Base-by-base conservation (phyloP, 1,140 invertebrate species). In the Drosophila kepulauana region DNA sequence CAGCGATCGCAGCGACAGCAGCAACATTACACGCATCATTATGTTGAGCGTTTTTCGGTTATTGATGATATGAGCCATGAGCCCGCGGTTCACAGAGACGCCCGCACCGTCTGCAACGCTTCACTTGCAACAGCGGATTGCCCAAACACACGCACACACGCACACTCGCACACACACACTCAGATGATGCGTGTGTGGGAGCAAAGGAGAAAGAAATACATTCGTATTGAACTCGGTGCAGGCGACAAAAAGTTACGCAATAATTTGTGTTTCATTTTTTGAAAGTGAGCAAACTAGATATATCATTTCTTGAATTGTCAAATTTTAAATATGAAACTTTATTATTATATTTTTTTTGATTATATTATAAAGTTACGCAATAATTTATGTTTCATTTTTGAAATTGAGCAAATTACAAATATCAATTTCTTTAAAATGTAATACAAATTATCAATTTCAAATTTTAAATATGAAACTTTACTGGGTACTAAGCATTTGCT, bases 11-110 rank as follows among this genome's bases (percentile, higher is more conserved):
- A 75, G 61, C 73, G 64, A 61, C 78, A 74, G 70, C 78, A 80
- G 72, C 79, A 69, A 81, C 79, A 89, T 88, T 88, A 85, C 78
- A 88, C 81, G 85, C 78, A 81, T 88, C 81, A 88, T 88, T 88
- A 84, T 73, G 81, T 75, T 75, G 75, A 66, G 57, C 69, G 77
- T 72, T 68, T 54, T 75, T 74, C 49, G 70, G 75, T 84, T 88
- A 75, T 88, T 81, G 85, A 89, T 88, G 80, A 88, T 88, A 68
- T 75, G 69, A 64, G 38, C 11, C 46, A 25, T 75, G 68, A 69
- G 41, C n/a, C 48, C 58, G 35, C 48, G 68, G 43, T 68, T 68
- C 57, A 71, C 48, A 73, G 57, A 57, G 66, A 73, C 75, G 75
- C 51, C 66, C 72, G 72, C 65, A 63, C 54, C 54, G 35, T 56